Percentiles rank a stretch among this genome's conserved stretches.
phyloP scores from a whole-genome alignment of 2,797 vertebrate species.

The Dermochelys coriacea region DNA sequence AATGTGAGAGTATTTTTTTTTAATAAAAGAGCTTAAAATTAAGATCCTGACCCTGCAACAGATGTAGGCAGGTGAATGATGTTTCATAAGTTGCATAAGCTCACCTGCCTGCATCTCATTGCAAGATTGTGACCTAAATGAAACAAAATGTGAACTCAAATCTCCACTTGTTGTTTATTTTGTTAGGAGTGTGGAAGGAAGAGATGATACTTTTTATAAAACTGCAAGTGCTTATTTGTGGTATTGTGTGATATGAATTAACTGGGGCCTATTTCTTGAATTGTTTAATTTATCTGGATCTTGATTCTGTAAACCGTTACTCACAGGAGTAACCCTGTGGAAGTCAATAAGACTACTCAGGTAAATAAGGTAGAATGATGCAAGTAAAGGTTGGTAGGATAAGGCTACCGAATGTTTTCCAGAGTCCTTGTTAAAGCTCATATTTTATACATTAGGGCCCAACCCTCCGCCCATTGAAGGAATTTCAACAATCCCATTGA shows the following conservation, averaged over 20 bases:
- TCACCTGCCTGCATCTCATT: background rate
- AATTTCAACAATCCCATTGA: background rate
- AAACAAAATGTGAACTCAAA: background rate
- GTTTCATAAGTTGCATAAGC: background rate
- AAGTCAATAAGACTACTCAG: background rate
- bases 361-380: background rate
- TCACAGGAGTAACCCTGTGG: background rate
- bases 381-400: background rate
- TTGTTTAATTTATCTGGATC: background rate
- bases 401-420: background rate
- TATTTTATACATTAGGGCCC: background rate
- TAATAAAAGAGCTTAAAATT: background rate
- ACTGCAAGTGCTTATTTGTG: accelerated
- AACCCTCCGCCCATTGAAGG: background rate
- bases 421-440: background rate
- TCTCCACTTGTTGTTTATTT: background rate
- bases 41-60: background rate
- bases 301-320: background rate
- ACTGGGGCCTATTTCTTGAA: accelerated
- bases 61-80: background rate
- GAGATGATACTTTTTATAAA: background rate
- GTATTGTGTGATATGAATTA: background rate
- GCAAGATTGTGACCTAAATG: background rate
- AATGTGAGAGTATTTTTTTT: background rate
- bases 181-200: background rate